phyloP scores from a whole-genome alignment of 1,140 invertebrate genomes.

The Ditylenchus dipsaci region DNA sequence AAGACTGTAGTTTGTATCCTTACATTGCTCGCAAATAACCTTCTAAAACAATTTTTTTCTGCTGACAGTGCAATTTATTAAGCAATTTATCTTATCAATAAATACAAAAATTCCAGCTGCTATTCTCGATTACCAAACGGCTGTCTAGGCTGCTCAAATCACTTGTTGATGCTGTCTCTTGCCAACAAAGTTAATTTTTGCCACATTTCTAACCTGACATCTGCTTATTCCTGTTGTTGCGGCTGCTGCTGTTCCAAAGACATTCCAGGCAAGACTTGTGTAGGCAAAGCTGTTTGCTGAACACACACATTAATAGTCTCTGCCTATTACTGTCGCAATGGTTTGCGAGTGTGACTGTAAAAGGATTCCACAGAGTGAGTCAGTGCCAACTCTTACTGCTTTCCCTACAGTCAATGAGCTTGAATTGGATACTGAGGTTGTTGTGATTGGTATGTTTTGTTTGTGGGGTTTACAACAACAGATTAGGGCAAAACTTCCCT shows the following conservation, averaged over 20 bases:
- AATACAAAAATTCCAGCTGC: neutral
- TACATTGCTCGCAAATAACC: too few species aligned
- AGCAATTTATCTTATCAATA: too few species aligned
- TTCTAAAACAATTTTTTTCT: too few species aligned
- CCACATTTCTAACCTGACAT: neutral
- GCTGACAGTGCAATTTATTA: too few species aligned
- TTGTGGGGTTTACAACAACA: neutral
- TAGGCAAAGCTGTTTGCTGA: neutral
- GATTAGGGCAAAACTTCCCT: neutral
- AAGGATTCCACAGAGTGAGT: too few species aligned
- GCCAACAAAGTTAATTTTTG: neutral
- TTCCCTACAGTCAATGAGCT: too few species aligned
- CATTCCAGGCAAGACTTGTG: neutral
- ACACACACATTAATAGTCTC: too few species aligned
- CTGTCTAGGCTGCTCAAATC: neutral
- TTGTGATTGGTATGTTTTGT: slow-evolving; percentile 34
- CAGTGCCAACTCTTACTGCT: too few species aligned
- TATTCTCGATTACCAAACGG: neutral
- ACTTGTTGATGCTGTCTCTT: neutral
- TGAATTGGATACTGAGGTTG: slow-evolving; percentile 32
- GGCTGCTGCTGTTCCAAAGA: neutral
- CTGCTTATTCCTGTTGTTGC: neutral
- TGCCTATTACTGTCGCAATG: too few species aligned
- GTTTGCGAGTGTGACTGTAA: too few species aligned
- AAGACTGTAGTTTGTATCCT: neutral